Evolutionary conservation across 2,113 vertebrate species (phyloP), one percentile per base, ranked within the genome.

Genomic region (Oreotrochilus melanogaster): DNA sequence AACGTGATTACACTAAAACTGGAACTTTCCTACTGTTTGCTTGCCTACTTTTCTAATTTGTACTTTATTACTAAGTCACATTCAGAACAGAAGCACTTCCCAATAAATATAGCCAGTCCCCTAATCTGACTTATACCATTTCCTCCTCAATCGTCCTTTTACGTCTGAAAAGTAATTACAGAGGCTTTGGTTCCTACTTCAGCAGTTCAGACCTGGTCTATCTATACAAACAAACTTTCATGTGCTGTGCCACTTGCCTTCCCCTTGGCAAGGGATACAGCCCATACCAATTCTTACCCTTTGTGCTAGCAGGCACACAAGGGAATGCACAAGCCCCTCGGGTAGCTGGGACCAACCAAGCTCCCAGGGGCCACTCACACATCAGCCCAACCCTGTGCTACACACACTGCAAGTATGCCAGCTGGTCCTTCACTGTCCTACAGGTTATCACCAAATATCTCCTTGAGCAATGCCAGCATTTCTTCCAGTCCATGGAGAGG

Each of bases 371-470:
- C 35, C 62, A 31, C 25, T 61, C 37, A 25, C 30, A 42, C 0
- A 27, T 28, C 53, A 92, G 33, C 24, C 31, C 25, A 27, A 35
- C 35, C 35, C n/a, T 30, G 23, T 19, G 50, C 24, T 42, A 22
- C 57, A 30, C 28, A 27, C 28, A 4, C 13, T 4, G 39, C 1
- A 13, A 78, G 17, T 15, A 53, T 1, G 7, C 3, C 31, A n/a
- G 28, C 10, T 21, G 28, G 39, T 25, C 43, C 33, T 45, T 18
- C 0, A 0, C 19, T 18, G 16, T 25, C 56, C 13, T 14, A 16
- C 30, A 71, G 17, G 58, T 25, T 31, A 73, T 50, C 4, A 3
- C 31, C 5, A 33, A 33, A 48, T 12, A 11, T 45, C 43, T n/a
- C 16, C 33, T 28, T 11, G 39, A 18, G 31, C 66, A 31, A n/a